These are phyloP conservation scores for Lamprotornis superbus DNA, from an alignment of 2,113 vertebrate genomes.

Conservation along the genomic window DNA sequence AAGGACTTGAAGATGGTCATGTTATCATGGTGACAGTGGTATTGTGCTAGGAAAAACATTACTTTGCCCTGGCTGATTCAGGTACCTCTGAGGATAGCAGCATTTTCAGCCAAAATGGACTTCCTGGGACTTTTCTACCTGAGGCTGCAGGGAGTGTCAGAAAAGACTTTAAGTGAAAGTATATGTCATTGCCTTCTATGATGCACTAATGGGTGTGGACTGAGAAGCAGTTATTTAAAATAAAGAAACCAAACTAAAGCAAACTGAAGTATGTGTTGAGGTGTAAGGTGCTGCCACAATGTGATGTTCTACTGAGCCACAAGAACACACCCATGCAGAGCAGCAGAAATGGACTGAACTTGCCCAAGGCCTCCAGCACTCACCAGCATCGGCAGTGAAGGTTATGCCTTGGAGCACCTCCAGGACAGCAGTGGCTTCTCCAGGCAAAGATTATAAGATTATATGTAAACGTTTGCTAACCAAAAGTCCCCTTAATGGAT, in stretches of 20 bases:
- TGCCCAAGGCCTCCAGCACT: neutral
- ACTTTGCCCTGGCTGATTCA: neutral
- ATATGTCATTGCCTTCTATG: neutral
- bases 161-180: neutral
- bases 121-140: neutral
- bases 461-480: neutral
- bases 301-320: neutral
- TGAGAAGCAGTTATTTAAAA: neutral
- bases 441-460: neutral
- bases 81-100: neutral
- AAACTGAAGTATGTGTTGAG: neutral
- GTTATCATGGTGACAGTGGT: accelerated
- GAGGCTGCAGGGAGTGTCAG: neutral
- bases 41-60: neutral
- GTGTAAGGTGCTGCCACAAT: accelerated
- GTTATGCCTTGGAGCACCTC: neutral
- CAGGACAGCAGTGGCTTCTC: neutral
- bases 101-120: neutral
- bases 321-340: neutral
- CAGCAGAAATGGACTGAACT: neutral
- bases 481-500: neutral
- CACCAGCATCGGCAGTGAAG: neutral
- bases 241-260: neutral
- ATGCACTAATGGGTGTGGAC: neutral
- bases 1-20: neutral